Conservation (phyloP, 2,888 invertebrate species). For the Drosophila emarginata region DNA sequence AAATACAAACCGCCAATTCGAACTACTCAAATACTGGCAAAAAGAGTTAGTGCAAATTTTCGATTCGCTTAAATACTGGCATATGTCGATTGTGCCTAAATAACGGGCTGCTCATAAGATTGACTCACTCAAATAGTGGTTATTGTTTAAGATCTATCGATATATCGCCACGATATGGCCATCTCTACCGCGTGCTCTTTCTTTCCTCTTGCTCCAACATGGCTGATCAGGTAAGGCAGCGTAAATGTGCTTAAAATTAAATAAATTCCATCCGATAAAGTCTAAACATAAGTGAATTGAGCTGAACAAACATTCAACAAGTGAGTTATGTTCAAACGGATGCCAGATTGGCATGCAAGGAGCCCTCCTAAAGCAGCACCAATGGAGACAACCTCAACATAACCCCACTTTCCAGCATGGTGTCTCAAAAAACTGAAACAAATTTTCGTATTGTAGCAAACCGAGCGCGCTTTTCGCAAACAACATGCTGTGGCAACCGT, state of each 20-base stretch:
- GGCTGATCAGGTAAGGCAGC: conserved; percentile 90
- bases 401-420: conserved; percentile 72
- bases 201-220: conserved; percentile 85
- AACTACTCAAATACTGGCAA: too few relatives aligned
- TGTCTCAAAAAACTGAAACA: conserved; percentile 40
- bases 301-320: conserved; percentile 15
- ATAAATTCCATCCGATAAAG: conserved; percentile 33
- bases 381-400: conserved; percentile 46
- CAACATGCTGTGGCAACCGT: conserved; percentile 97
- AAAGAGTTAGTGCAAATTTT: too few relatives aligned
- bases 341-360: not conserved
- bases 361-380: not conserved
- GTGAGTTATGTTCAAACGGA: conserved; percentile 15
- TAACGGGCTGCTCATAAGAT: not conserved
- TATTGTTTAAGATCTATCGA: not conserved
- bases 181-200: conserved; percentile 60
- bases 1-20: not conserved
- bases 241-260: conserved; percentile 49
- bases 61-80: too few relatives aligned
- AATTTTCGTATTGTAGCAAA: conserved; percentile 86
- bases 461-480: conserved; percentile 97
- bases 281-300: conserved; percentile 13
- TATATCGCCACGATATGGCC: not conserved
- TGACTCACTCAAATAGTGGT: too few relatives aligned
- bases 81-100: not conserved